Evolutionary conservation across 2,113 vertebrate genomes (phyloP).

Genomic region (Dolichallabes microphthalmus): DNA sequence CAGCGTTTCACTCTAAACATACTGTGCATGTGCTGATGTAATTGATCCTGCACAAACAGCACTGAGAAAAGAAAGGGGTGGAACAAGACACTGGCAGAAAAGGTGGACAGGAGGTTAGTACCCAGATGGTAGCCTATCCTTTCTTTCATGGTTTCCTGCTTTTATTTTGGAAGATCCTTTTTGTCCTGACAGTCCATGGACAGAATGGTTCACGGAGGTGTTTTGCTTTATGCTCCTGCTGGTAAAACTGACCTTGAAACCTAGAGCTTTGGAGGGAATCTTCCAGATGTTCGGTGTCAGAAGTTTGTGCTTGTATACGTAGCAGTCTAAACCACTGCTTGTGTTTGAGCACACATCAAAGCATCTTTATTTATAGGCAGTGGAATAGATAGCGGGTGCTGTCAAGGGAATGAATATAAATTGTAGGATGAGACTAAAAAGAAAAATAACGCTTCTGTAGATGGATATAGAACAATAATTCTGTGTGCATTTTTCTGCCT

Average conservation of each 20-base stretch:
- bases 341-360: conserved; percentile 1
- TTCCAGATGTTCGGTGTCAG: conserved; percentile 46
- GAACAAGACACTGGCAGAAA: not conserved
- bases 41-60: conserved; percentile 63
- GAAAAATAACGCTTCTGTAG: not conserved
- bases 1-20: conserved; percentile 60
- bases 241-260: not conserved
- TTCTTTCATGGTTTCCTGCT: conserved; percentile 34
- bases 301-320: conserved; percentile 37
- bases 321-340: conserved; percentile 26
- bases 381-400: conserved; percentile 5
- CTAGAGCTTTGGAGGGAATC: not conserved
- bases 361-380: not conserved
- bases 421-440: not conserved
- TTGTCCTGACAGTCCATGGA: conserved; percentile 6
- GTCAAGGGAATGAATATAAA: not conserved
- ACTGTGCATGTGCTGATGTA: conserved; percentile 53
- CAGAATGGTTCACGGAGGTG: conserved; percentile 1
- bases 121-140: conserved; percentile 45
- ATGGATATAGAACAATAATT: not conserved
- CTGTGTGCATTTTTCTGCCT: not conserved
- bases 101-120: conserved; percentile 34
- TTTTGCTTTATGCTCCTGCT: not conserved
- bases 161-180: conserved; percentile 30
- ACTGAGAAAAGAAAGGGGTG: conserved; percentile 40